A percentile compares a stretch with the other conserved stretches of the same genome.
Conservation (phyloP, 2,797 vertebrate genomes). For the Falco peregrinus region DNA sequence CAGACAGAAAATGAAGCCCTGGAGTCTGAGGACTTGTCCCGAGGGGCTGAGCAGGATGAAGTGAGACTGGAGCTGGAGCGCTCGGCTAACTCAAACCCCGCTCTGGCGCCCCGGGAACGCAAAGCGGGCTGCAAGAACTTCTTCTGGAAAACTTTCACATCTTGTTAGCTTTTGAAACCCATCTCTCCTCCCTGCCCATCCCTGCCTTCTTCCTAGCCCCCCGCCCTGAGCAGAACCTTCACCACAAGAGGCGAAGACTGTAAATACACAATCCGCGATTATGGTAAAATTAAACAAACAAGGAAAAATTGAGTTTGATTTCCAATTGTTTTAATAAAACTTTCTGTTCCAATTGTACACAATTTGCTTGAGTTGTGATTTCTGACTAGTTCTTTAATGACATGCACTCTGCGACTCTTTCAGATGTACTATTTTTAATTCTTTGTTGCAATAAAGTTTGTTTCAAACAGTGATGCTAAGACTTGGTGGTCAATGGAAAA, state of each 20-base stretch:
- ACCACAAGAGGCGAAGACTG: slow-evolving; percentile 76
- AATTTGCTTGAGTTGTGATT: slow-evolving; percentile 74
- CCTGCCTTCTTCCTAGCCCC: slow-evolving; percentile 25
- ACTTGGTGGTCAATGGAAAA: slow-evolving; percentile 49
- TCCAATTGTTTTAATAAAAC: slow-evolving; percentile 77
- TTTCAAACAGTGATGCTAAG: slow-evolving; percentile 77
- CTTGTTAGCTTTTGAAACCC: slow-evolving; percentile 84
- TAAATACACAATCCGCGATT: slow-evolving; percentile 82
- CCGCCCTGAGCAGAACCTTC: slow-evolving; percentile 62
- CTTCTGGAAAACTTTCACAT: slow-evolving; percentile 99
- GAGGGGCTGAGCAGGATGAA: slow-evolving; percentile 84
- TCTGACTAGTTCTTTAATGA: slow-evolving; percentile 62
- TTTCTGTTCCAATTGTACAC: slow-evolving; percentile 80
- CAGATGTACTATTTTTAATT: slow-evolving; percentile 85
- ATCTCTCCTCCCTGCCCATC: slow-evolving; percentile 23
- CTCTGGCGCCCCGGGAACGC: slow-evolving; percentile 91
- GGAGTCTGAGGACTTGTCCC: slow-evolving; percentile 86
- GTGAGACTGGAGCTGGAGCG: slow-evolving; percentile 88
- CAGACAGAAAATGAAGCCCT: slow-evolving; percentile 93
- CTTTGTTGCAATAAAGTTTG: slow-evolving; percentile 87
- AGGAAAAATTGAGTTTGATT: slow-evolving; percentile 69
- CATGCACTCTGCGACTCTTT: slow-evolving; percentile 50
- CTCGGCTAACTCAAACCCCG: slow-evolving; percentile 84
- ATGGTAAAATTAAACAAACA: slow-evolving; percentile 74
- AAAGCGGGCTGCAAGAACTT: slow-evolving; percentile 99